These are phyloP conservation scores for Aromia moschata DNA, from an alignment of 2,888 invertebrate genomes.

Conservation along the genomic window DNA sequence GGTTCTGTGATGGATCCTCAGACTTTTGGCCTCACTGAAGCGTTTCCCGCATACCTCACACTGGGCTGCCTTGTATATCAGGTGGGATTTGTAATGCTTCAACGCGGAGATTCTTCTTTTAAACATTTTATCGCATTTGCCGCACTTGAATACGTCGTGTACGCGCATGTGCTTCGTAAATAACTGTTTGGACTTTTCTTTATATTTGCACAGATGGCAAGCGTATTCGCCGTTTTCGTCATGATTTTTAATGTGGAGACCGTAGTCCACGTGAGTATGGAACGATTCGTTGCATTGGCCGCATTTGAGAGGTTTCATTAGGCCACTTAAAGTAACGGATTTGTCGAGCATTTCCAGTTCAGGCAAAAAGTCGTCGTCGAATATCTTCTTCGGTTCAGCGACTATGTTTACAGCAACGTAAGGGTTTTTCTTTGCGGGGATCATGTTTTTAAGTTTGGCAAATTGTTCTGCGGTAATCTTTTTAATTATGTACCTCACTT, in stretches of 20 bases:
- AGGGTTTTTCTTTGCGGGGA: too few species aligned
- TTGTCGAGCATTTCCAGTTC: background rate
- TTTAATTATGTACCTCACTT: too few species aligned
- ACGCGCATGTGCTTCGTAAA: slow-evolving; percentile 58
- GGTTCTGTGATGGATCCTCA: slow-evolving; percentile 58
- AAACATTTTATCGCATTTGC: slow-evolving; percentile 63
- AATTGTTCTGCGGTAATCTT: too few species aligned
- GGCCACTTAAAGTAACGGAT: background rate
- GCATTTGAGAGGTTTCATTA: slow-evolving; percentile 25
- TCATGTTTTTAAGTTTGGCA: too few species aligned
- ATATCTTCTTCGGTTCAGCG: too few species aligned
- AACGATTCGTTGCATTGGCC: slow-evolving; percentile 18
- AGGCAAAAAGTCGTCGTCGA: background rate
- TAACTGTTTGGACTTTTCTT: slow-evolving; percentile 48
- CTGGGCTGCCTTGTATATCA: slow-evolving; percentile 63
- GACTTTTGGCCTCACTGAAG: slow-evolving; percentile 62
- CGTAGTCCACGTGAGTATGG: slow-evolving; percentile 30
- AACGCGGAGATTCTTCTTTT: slow-evolving; percentile 63
- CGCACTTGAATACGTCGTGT: slow-evolving; percentile 62
- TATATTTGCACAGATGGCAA: slow-evolving; percentile 40
- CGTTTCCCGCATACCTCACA: slow-evolving; percentile 66
- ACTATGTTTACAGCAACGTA: too few species aligned
- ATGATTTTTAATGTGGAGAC: slow-evolving; percentile 32
- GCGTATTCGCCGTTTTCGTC: slow-evolving; percentile 30
- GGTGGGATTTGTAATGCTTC: slow-evolving; percentile 61